These are phyloP conservation scores for Ctenodactylus gundi DNA, from an alignment of 2,113 vertebrate species.

Conservation along the genomic window DNA sequence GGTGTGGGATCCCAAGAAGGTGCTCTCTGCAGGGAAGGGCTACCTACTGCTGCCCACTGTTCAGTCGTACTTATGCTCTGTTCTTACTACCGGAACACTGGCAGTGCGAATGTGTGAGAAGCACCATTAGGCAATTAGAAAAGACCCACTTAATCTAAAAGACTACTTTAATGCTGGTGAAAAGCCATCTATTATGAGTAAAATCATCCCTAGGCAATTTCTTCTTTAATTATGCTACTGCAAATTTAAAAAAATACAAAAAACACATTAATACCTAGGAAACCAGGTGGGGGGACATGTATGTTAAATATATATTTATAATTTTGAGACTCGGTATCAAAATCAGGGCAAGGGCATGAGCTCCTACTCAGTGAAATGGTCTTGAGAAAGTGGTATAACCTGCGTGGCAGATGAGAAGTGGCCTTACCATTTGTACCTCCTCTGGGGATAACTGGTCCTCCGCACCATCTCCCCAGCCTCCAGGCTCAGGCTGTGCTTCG, in stretches of 20 bases:
- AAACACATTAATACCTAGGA: slow-evolving; percentile 22
- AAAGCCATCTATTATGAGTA: slow-evolving; percentile 19
- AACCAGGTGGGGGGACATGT: background rate
- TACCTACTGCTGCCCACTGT: too few species aligned
- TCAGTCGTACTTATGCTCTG: background rate
- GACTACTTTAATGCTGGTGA: background rate
- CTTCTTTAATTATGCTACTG: slow-evolving; percentile 25
- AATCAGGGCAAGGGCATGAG: background rate
- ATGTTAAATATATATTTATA: background rate
- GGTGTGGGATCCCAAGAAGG: too few species aligned
- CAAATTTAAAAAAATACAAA: slow-evolving; percentile 27
- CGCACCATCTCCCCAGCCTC: slow-evolving; percentile 89
- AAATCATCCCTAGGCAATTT: background rate
- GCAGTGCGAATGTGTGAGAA: background rate
- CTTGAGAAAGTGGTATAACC: background rate
- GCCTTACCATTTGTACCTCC: slow-evolving; percentile 96
- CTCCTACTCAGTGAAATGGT: background rate
- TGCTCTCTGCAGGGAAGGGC: background rate
- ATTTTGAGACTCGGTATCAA: slow-evolving; percentile 6
- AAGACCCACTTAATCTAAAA: background rate
- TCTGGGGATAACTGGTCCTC: slow-evolving; percentile 97
- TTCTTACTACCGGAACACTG: background rate
- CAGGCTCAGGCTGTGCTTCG: slow-evolving; percentile 82
- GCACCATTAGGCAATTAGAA: background rate
- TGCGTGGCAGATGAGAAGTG: too few species aligned